These are phyloP conservation scores for Drosophila fungiperda DNA, from an alignment of 2,888 invertebrate species.

Conservation along the genomic window DNA sequence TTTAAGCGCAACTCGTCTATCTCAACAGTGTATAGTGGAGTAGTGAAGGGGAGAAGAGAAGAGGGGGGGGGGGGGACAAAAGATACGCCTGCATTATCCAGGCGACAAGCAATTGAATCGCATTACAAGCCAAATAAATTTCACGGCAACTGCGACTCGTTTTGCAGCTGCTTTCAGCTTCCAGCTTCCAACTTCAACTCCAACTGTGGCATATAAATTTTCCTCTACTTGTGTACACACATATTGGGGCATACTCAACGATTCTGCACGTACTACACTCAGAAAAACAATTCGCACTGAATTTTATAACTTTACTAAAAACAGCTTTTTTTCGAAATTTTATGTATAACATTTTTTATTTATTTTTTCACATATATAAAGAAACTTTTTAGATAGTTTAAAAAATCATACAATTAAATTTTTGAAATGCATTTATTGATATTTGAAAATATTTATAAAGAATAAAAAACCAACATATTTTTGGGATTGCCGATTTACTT, in stretches of 20 bases:
- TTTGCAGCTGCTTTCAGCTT: slow-evolving; percentile 32
- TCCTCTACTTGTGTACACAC: slow-evolving; percentile 25
- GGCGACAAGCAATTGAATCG: slow-evolving; percentile 72
- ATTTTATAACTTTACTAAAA: not conserved
- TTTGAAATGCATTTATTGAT: no score
- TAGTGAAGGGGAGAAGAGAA: not conserved
- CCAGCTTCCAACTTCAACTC: slow-evolving; percentile 8
- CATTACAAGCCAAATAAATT: slow-evolving; percentile 77
- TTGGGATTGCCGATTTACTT: not conserved
- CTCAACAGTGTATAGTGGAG: slow-evolving; percentile 7
- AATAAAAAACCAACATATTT: not conserved
- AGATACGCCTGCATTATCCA: slow-evolving; percentile 67
- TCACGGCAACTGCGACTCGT: slow-evolving; percentile 28
- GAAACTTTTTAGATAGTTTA: no score
- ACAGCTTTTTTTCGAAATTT: no score
- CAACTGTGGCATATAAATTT: slow-evolving; percentile 49
- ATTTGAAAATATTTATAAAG: not conserved
- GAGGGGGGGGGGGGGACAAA: slow-evolving; percentile 24
- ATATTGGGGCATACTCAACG: slow-evolving; percentile 36
- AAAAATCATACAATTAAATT: no score
- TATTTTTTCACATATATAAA: no score
- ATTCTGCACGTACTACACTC: slow-evolving; percentile 11
- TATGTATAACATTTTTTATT: no score
- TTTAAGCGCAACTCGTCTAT: slow-evolving; percentile 74
- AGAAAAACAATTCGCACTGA: not conserved